Conservation (phyloP, 1,140 invertebrate genomes). For the Nautilus pompilius region DNA sequence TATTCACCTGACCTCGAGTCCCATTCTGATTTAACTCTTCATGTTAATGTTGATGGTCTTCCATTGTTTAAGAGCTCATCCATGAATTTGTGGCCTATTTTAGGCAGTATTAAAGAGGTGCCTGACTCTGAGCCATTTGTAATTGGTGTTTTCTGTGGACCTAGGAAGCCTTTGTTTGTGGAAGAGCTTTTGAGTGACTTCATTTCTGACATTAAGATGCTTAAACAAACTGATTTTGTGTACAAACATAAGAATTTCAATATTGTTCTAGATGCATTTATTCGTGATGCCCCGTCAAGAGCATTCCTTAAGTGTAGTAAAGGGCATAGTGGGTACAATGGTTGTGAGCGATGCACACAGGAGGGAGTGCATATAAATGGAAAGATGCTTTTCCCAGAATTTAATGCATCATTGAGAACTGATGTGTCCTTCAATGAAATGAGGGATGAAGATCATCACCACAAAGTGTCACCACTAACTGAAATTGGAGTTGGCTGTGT, state of each 20-base stretch:
- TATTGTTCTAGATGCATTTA: conserved; percentile 29
- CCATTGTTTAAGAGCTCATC: conserved; percentile 11
- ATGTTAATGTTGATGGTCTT: conserved; percentile 8
- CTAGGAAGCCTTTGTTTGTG: conserved; percentile 30
- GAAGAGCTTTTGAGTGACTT: conserved; percentile 29
- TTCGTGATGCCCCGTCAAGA: conserved; percentile 52
- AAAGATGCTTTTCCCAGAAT: conserved; percentile 25
- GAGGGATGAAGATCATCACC: conserved; percentile 43
- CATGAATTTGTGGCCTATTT: conserved; percentile 26
- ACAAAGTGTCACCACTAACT: conserved; percentile 26
- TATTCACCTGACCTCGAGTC: background rate
- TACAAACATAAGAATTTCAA: conserved; percentile 12
- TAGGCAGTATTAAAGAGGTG: conserved; percentile 15
- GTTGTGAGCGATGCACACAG: conserved; percentile 25
- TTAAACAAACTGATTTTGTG: conserved; percentile 6
- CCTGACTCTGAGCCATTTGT: conserved; percentile 7
- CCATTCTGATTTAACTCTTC: background rate
- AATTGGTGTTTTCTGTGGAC: conserved; percentile 29
- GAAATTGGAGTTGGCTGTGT: conserved; percentile 42
- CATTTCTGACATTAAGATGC: conserved; percentile 22
- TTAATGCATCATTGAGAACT: conserved; percentile 16
- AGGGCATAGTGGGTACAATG: conserved; percentile 31
- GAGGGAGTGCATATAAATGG: conserved; percentile 11
- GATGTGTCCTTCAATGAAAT: conserved; percentile 27
- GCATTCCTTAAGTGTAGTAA: conserved; percentile 49